Conservation (phyloP, 2,113 vertebrate genomes). For the Abramis brama region DNA sequence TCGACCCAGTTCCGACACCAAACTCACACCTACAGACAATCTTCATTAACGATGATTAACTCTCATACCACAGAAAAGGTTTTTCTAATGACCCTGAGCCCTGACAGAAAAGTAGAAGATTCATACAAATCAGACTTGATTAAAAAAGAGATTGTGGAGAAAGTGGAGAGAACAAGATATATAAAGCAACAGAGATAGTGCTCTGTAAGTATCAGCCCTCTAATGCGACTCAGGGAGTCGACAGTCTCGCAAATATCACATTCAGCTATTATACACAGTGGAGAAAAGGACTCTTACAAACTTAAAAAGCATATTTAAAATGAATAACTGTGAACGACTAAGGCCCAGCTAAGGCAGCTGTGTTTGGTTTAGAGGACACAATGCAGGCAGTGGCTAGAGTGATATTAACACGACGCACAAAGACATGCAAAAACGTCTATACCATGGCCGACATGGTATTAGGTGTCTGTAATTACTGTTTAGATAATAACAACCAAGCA, state of each 20-base stretch:
- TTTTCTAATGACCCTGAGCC: conserved; percentile 54
- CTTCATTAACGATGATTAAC: conserved; percentile 38
- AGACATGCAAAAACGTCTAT: neutral
- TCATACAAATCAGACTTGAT: neutral
- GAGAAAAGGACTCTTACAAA: neutral
- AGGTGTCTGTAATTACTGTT: neutral
- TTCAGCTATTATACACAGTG: neutral
- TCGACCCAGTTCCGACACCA: conserved; percentile 39
- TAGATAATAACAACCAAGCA: neutral
- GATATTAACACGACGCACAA: neutral
- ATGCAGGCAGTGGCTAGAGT: conserved; percentile 23
- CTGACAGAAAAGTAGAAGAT: conserved; percentile 36
- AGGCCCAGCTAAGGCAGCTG: conserved; percentile 9
- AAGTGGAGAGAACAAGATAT: neutral
- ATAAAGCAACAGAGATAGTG: conserved; percentile 17
- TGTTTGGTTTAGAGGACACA: conserved; percentile 31
- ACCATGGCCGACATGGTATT: neutral
- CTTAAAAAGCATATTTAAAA: conserved; percentile 13
- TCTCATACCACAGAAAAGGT: conserved; percentile 51
- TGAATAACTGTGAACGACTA: neutral
- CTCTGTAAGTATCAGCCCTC: conserved; percentile 17
- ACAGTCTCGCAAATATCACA: conserved; percentile 6
- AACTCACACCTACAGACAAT: conserved; percentile 43
- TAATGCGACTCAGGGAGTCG: neutral
- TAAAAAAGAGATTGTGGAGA: neutral